Evolutionary conservation across 2,113 vertebrate genomes (phyloP).

Genomic region (Poeciliopsis occidentalis): DNA sequence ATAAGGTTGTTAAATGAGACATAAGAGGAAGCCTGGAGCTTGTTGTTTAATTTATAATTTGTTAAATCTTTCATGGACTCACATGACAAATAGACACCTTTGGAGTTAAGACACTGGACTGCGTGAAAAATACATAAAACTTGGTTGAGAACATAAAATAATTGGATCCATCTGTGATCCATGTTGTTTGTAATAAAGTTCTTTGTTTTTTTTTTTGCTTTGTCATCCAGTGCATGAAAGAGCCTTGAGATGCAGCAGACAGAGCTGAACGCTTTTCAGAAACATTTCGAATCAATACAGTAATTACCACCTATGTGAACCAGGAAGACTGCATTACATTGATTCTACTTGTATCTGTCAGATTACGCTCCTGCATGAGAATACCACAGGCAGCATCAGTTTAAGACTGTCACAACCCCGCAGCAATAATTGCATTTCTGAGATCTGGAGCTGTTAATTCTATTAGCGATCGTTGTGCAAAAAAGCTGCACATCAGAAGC

Average conservation of each 20-base stretch:
- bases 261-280: conserved; percentile 21
- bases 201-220: not conserved
- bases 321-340: conserved; percentile 11
- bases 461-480: conserved; percentile 32
- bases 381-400: conserved; percentile 14
- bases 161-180: too few relatives aligned
- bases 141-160: too few relatives aligned
- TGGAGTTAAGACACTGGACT: too few relatives aligned
- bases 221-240: conserved; percentile 19
- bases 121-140: too few relatives aligned
- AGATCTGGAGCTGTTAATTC: conserved; percentile 21
- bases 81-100: too few relatives aligned
- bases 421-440: conserved; percentile 23
- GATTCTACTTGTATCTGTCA: conserved; percentile 18
- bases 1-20: not conserved
- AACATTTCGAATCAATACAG: conserved; percentile 8
- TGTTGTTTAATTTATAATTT: too few relatives aligned
- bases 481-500: conserved; percentile 38
- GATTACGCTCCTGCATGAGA: conserved; percentile 5
- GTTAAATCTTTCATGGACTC: too few relatives aligned
- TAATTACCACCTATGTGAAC: conserved; percentile 12
- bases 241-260: conserved; percentile 38
- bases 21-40: not conserved
- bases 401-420: conserved; percentile 19
- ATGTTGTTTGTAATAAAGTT: too few relatives aligned